These are phyloP conservation scores for Calycopis cecrops DNA, from an alignment of 1,140 invertebrate species.

Conservation along the genomic window DNA sequence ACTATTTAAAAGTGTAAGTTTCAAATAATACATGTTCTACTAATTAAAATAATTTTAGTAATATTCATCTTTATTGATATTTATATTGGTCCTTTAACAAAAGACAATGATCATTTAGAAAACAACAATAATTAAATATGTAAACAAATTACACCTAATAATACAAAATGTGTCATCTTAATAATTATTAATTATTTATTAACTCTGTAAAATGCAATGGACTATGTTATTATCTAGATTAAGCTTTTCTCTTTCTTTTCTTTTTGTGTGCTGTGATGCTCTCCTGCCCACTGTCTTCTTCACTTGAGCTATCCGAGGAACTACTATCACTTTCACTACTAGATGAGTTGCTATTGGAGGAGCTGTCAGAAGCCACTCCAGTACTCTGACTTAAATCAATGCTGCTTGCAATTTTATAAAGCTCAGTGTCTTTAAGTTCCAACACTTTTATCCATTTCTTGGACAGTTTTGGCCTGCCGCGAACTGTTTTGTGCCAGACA, in stretches of 20 bases:
- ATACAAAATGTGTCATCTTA: slow-evolving; percentile 47
- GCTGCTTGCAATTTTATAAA: slow-evolving; percentile 88
- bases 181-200: slow-evolving; percentile 3
- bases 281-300: slow-evolving; percentile 89
- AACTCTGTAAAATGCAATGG: background rate
- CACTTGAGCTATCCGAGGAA: slow-evolving; percentile 75
- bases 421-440: slow-evolving; percentile 85
- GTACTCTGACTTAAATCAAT: slow-evolving; percentile 92
- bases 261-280: slow-evolving; percentile 92
- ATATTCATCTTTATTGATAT: slow-evolving; percentile 19
- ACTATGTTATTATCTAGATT: slow-evolving; percentile 20
- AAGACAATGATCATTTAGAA: slow-evolving; percentile 42
- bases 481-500: slow-evolving; percentile 98
- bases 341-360: slow-evolving; percentile 91
- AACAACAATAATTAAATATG: slow-evolving; percentile 46
- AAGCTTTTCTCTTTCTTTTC: slow-evolving; percentile 81
- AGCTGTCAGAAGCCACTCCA: slow-evolving; percentile 95
- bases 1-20: too few relatives aligned
- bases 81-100: slow-evolving; percentile 45
- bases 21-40: too few relatives aligned
- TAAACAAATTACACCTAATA: slow-evolving; percentile 52
- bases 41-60: too few relatives aligned
- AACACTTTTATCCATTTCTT: slow-evolving; percentile 87
- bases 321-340: slow-evolving; percentile 82
- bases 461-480: slow-evolving; percentile 95